A percentile compares a stretch with the other conserved stretches of the same genome.
Conservation (phyloP, 2,888 invertebrate genomes). For the Torymus texanus region DNA sequence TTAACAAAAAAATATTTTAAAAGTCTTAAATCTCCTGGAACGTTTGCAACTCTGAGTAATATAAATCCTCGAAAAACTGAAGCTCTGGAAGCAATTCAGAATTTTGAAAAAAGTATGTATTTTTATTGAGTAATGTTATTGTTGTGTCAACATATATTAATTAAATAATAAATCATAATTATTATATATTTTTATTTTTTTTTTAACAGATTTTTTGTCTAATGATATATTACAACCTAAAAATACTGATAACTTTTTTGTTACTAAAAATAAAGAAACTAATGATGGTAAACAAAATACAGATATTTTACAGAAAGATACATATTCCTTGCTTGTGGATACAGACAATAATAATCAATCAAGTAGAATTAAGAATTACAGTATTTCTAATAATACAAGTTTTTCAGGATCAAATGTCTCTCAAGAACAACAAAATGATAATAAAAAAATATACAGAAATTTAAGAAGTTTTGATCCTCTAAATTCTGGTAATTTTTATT, state of each 20-base stretch:
- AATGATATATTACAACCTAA: constrained; percentile 46
- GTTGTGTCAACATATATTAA: constrained; percentile 17
- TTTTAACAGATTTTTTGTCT: constrained; percentile 57
- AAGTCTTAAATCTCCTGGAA: constrained; percentile 59
- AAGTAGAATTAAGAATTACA: background rate
- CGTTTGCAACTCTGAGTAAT: constrained; percentile 63
- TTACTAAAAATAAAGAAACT: constrained; percentile 50
- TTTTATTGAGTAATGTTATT: constrained; percentile 10
- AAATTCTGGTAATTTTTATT: constrained; percentile 49
- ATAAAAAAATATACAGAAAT: constrained; percentile 47
- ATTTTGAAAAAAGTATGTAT: constrained; percentile 59
- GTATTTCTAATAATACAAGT: constrained; percentile 3
- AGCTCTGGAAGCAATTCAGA: constrained; percentile 40
- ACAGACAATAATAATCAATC: constrained; percentile 54
- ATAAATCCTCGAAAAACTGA: constrained; percentile 62
- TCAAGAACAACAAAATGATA: constrained; percentile 35
- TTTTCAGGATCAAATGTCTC: background rate
- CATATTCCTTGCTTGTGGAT: constrained; percentile 36
- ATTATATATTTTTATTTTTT: constrained; percentile 11
- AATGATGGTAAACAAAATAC: constrained; percentile 57
- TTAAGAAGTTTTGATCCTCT: constrained; percentile 54
- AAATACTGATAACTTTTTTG: constrained; percentile 52
- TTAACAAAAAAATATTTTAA: constrained; percentile 61
- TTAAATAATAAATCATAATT: background rate
- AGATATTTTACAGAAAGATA: constrained; percentile 28